Evolutionary conservation across 92 coral and sea anemone genomes (phyloP), one percentile per base, ranked within the genome.

Genomic region (Bergia puertoricense): DNA sequence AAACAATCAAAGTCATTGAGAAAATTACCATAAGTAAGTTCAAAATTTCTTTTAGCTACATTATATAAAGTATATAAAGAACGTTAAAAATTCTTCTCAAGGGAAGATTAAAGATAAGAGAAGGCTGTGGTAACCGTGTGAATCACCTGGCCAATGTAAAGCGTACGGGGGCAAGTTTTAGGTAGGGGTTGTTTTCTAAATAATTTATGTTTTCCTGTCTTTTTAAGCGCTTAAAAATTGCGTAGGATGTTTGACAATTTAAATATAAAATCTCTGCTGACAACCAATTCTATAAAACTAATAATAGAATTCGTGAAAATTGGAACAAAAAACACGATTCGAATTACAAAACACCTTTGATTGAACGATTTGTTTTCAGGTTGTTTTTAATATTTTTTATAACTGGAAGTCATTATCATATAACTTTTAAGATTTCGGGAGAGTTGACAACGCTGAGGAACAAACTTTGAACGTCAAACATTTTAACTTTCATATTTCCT

Each of bases 171-270:
- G 87, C 56, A 44, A 65, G 13, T 80, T 45, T 48, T 84, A 36
- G 48, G 59, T 71, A 44, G 45, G 87, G 45, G 65, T 9, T 73
- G 54, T 16, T 0, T 10, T 39, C 11, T 84, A 30, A 71, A 84
- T 84, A 66, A 84, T 84, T 84, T 41, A 84, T 71, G 77, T 59
- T 84, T 69, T 84, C 86, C 77, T 36, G 77, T 74, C 65, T 50
- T 67, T 14, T 71, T 84, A 71, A 84, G 42, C 79, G 11, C 79
- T 66, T 84, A 40, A 84, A 46, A 84, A 44, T n/a, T 51, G 87
- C 77, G 87, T 84, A 75, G 87, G 87, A 84, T 71, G 77, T 44
- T 80, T 56, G 38, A 56, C 69, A 57, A 56, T 54, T 23, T n/a
- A 56, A 57, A 56, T 54, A 9, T n/a, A 56, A 37, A 51, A 54